Base-by-base conservation (phyloP, 2,113 vertebrate genomes). In the Daubentonia madagascariensis region DNA sequence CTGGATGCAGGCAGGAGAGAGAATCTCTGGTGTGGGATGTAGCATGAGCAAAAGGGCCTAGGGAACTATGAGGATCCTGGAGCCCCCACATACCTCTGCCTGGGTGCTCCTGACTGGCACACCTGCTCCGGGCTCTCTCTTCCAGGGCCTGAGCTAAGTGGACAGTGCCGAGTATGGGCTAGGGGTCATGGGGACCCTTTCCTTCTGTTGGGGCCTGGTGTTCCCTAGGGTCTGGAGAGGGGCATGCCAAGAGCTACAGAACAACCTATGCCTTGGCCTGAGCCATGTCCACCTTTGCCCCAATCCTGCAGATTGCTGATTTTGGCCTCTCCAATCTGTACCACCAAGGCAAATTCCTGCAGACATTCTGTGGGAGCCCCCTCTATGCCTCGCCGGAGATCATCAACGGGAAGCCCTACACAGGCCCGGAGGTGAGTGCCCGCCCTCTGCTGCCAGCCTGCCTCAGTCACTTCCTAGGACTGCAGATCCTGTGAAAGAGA, bases 381-480 rank as follows among this genome's bases (percentile, higher is more conserved):
- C 98, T 99, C 72, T 99, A 99, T 0, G 99, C 99, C 0, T 99
- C 99, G 0, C 99, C 99, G 0, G 99, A 99, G 98, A 99, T 99
- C 4, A 99, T 99, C 95, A 99, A 99, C 0, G 99, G 99, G 10
- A 98, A 99, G 37, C 99, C 99, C 0, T 99, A 99, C 98, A 98
- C 81, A 13, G 99, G 99, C 92, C 99, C 99, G 0, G 99, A 99
- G 99, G 99, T 99, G 18, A 91, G 98, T n/a, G 18, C 1, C 50
- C 2, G 17, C 88, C 78, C 45, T 37, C 37, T 14, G 1, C 61
- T 6, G 0, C 40, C 48, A 5, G 28, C 76, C 70, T 4, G 43
- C 83, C 48, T 79, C 32, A 0, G 50, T 63, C 35, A 1, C 78
- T 35, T 20, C 8, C 50, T 8, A 2, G 30, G 67, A 54, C 76